Percentiles rank a stretch among this genome's conserved stretches.
These are phyloP conservation scores for Adoxophyes honmai DNA, from an alignment of 1,140 invertebrate species.

Conservation along the genomic window DNA sequence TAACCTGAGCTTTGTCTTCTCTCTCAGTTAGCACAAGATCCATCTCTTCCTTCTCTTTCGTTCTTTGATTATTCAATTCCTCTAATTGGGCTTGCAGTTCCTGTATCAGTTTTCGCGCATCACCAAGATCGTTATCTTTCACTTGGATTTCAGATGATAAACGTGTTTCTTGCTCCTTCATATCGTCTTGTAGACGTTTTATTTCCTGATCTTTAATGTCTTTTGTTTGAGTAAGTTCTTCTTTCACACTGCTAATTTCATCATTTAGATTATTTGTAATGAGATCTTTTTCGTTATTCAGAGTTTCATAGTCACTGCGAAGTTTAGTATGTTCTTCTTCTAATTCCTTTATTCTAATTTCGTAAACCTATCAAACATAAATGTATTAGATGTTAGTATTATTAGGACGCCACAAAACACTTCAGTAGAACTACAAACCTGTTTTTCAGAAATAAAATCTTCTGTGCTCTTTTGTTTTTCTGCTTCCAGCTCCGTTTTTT, in stretches of 20 bases:
- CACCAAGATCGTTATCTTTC: constrained; percentile 50
- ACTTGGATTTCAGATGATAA: constrained; percentile 24
- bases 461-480: constrained; percentile 33
- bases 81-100: constrained; percentile 46
- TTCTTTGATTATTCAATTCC: constrained; percentile 47
- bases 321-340: constrained; percentile 33
- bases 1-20: constrained; percentile 53
- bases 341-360: constrained; percentile 40
- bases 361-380: constrained; percentile 44
- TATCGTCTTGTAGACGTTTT: constrained; percentile 29
- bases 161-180: constrained; percentile 23
- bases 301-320: constrained; percentile 27
- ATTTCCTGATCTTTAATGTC: constrained; percentile 60
- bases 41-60: constrained; percentile 55
- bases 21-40: constrained; percentile 33
- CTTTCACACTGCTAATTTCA: constrained; percentile 62
- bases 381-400: constrained; percentile 21
- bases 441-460: constrained; percentile 36
- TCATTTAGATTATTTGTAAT: constrained; percentile 40
- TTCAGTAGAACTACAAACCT: constrained; percentile 45
- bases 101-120: constrained; percentile 44
- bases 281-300: constrained; percentile 36
- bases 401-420: constrained; percentile 23
- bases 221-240: constrained; percentile 58
- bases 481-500: constrained; percentile 32